Percentiles rank a stretch among this genome's conserved stretches.
Evolutionary conservation across 2,113 vertebrate genomes (phyloP).

Genomic region (Alethe diademata): DNA sequence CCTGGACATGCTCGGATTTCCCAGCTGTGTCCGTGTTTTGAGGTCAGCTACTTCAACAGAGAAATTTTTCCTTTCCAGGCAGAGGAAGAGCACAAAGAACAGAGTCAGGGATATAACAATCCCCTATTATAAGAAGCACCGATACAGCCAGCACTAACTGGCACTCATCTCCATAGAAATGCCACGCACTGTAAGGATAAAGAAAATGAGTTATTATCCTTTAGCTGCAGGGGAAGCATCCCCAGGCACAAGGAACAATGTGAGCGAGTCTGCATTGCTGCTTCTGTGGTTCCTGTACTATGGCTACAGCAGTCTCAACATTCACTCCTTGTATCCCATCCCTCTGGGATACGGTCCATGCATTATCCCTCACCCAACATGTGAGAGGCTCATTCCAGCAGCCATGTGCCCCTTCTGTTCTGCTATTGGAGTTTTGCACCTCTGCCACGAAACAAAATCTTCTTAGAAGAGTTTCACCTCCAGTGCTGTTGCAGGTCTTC

Average conservation of each 20-base stretch:
- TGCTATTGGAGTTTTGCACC: not conserved
- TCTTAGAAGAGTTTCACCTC: not conserved
- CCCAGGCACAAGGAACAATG: constrained; percentile 26
- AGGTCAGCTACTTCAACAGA: constrained; percentile 22
- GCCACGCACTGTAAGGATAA: constrained; percentile 17
- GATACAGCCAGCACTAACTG: constrained; percentile 25
- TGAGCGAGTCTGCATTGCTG: not conserved
- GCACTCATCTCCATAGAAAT: constrained; percentile 59
- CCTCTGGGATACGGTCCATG: not conserved
- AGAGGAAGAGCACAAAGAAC: constrained; percentile 23
- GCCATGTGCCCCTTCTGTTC: not conserved
- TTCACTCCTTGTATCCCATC: not conserved
- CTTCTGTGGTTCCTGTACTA: not conserved
- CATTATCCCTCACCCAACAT: not conserved
- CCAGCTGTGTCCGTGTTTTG: constrained; percentile 9
- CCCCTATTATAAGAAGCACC: constrained; percentile 10
- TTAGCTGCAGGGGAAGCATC: constrained; percentile 8
- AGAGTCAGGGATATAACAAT: constrained; percentile 41
- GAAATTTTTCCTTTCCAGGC: constrained; percentile 18
- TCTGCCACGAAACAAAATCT: not conserved
- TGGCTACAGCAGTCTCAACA: constrained; percentile 29
- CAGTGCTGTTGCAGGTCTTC: not conserved
- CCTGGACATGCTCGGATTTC: not conserved
- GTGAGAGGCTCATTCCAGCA: not conserved
- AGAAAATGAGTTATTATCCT: constrained; percentile 56